These are phyloP conservation scores for Ptychoptera contaminata DNA, from an alignment of 2,888 invertebrate genomes.

Conservation along the genomic window DNA sequence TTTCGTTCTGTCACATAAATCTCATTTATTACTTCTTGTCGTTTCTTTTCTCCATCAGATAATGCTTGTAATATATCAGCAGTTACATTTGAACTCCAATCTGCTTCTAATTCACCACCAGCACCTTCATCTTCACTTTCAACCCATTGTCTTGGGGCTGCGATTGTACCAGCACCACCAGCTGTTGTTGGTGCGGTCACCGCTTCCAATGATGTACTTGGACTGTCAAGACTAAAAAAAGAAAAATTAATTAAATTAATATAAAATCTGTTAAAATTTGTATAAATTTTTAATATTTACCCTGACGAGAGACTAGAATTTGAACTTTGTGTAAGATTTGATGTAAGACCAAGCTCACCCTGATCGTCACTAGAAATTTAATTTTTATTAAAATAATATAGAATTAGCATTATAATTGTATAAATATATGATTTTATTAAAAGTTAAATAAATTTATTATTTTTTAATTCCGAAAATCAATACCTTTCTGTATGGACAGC, in stretches of 20 bases:
- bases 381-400: no score
- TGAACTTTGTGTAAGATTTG: constrained; percentile 53
- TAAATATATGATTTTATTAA: constrained; percentile 10
- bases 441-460: not conserved
- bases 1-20: constrained; percentile 69
- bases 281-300: constrained; percentile 19
- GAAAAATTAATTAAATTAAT: not conserved
- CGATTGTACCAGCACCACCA: constrained; percentile 14
- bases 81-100: constrained; percentile 62
- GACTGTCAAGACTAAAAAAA: constrained; percentile 43
- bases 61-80: constrained; percentile 57
- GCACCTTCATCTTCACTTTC: constrained; percentile 21
- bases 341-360: constrained; percentile 37
- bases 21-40: constrained; percentile 82
- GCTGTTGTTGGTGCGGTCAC: constrained; percentile 28
- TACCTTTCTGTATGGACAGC: constrained; percentile 9
- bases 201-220: constrained; percentile 55
- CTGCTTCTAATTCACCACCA: constrained; percentile 51
- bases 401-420: constrained; percentile 2
- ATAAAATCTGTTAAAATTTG: no score
- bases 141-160: constrained; percentile 21
- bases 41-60: constrained; percentile 68
- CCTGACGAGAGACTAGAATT: constrained; percentile 50
- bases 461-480: not conserved
- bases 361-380: constrained; percentile 49